Evolutionary conservation across 1,140 invertebrate genomes (phyloP).

Genomic region (Drosophila nikananu): DNA sequence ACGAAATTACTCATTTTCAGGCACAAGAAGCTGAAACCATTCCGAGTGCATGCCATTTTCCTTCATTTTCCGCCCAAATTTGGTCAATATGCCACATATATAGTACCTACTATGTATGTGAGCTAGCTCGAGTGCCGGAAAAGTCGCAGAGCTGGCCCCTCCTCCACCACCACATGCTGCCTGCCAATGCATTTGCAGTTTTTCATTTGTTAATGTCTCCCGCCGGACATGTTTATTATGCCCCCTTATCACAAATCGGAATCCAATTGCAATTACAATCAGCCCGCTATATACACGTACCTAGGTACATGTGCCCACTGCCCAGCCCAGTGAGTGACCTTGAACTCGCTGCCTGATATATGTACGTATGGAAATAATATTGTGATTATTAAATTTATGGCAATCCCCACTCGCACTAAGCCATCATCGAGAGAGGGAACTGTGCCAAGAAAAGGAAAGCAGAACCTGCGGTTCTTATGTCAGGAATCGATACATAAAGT

Average conservation of each 20-base stretch:
- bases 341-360: conserved; percentile 57
- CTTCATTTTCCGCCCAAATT: conserved; percentile 28
- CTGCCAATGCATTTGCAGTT: conserved; percentile 14
- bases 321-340: conserved; percentile 45
- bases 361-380: conserved; percentile 41
- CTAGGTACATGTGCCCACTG: conserved; percentile 9
- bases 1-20: conserved; percentile 53
- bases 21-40: neutral
- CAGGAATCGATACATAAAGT: conserved; percentile 17
- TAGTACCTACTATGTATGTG: neutral
- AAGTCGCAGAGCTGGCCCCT: neutral
- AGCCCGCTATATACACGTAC: conserved; percentile 15
- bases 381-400: conserved; percentile 76
- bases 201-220: conserved; percentile 30
- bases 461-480: conserved; percentile 22
- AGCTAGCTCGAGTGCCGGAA: neutral
- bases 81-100: conserved; percentile 18
- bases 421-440: conserved; percentile 4
- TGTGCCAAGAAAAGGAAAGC: conserved; percentile 20
- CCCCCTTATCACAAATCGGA: conserved; percentile 39
- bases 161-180: neutral
- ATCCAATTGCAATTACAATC: conserved; percentile 49
- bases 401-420: conserved; percentile 36
- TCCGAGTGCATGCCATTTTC: conserved; percentile 34
- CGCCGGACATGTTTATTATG: conserved; percentile 30